Conservation (phyloP, 2,797 vertebrate genomes). For the Myoxocephalus aenaeus region DNA sequence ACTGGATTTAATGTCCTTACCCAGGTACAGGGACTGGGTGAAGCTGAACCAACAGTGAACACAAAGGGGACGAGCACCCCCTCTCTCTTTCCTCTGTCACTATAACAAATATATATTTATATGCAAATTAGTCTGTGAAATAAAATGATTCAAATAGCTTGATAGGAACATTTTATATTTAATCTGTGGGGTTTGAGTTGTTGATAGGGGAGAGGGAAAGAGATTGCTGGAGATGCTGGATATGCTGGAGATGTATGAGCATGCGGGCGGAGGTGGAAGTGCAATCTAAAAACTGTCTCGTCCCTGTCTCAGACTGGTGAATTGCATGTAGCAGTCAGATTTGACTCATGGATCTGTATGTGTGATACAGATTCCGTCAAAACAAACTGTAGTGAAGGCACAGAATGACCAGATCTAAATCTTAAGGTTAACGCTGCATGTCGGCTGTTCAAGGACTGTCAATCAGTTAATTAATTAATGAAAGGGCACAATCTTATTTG, state of each 20-base stretch:
- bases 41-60: constrained; percentile 33
- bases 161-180: constrained; percentile 57
- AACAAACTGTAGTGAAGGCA: background rate
- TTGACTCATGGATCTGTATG: constrained; percentile 17
- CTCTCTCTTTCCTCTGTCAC: constrained; percentile 14
- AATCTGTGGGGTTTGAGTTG: constrained; percentile 39
- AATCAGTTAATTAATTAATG: background rate
- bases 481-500: background rate
- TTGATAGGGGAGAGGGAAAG: constrained; percentile 2
- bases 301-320: constrained; percentile 29
- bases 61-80: constrained; percentile 23
- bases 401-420: constrained; percentile 9
- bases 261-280: constrained; percentile 32
- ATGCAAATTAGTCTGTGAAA: constrained; percentile 57
- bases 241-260: constrained; percentile 28
- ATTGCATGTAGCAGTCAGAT: constrained; percentile 35
- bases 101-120: constrained; percentile 51
- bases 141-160: constrained; percentile 48
- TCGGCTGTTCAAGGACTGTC: background rate
- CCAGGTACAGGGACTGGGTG: constrained; percentile 22
- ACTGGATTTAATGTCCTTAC: constrained; percentile 44
- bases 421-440: constrained; percentile 6
- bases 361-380: constrained; percentile 14
- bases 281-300: constrained; percentile 49
- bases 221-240: constrained; percentile 31